Base-by-base conservation (phyloP, 2,888 invertebrate species). In the Trachelus troglodyta region DNA sequence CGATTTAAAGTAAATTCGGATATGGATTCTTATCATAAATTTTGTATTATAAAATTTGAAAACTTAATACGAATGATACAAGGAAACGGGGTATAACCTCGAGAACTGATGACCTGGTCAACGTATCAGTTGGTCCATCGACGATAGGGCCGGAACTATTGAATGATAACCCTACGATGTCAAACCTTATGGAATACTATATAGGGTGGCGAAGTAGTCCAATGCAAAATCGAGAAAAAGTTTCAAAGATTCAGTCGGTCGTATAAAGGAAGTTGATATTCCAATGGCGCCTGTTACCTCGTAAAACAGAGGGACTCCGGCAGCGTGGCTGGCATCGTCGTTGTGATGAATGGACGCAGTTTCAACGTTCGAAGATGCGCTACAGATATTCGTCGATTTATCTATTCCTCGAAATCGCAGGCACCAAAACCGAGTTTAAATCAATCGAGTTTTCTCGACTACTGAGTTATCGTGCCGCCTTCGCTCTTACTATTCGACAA, bases 301-400 rank as follows among this genome's bases (percentile, higher is more conserved):
- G 56, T 56, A 56, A 56, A 56, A 56, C 15, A 2, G 56, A 56
- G 56, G 23, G 23, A 56, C 15, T 56, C 56, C 23, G 23, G 56
- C 23, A 23, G 15, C 56, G 23, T 56, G 23, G 56, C 56, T 56
- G 23, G 56, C 56, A 56, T 23, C 56, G 56, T 23, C 56, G 9
- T 75, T 75, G 34, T 79, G 79, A 80, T 69, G 69, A 76, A 84
- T 78, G 78, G 73, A 71, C 69, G 69, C 37, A 76, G 76, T 78
- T 81, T 79, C 71, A 34, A 40, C 69, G 69, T 73, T 73, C 73
- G 76, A 74, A 69, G 74, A 33, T 23, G 1, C 15, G 31, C 35
- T 79, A 79, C 77, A 77, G 78, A 78, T 82, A 78, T 78, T 69
- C 73, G 69, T 69, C 56, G 77, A 83, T 81, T 80, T 80, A 83